Base-by-base conservation (phyloP, 2,888 invertebrate species). In the Electrophaes corylata region DNA sequence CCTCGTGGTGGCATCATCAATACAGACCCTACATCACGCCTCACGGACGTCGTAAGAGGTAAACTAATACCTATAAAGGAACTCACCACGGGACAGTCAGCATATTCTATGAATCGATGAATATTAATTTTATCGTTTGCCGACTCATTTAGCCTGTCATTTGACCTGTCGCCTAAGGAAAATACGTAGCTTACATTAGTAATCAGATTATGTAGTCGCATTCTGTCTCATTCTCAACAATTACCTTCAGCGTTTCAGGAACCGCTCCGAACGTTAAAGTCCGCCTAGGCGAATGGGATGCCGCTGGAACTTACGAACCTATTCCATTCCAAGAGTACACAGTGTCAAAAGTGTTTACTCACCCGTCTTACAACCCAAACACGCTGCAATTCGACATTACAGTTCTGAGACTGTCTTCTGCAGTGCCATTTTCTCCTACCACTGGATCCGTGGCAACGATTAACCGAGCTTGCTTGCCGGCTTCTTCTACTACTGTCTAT, bases 381-480 rank as follows among this genome's bases (percentile, higher is more conserved):
- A 96, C 96, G 63, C 90, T 98, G 41, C 94, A 95, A 66, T 96
- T 96, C 76, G 96, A 98, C 78, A 92, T 98, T 31, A 97, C 97
- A 1, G 92, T 98, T 0, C 79, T 98, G 23, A 92, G 94, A 57
- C 83, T 98, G n/a, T 86, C 93, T 66, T 73, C 90, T 0, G 74
- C 94, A 0, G 93, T 95, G 14, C 92, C 93, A 0, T 74, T 94
- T 5, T 79, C 86, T 0, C 88, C 91, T 0, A 61, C 67, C 18
- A 66, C 61, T n/a, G 92, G 93, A 0, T 81, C 93, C 5, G 90
- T 88, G 1, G 79, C 90, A 0, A 94, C 94, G 0, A 92, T 95
- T 12, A 93, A 93, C 61, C 93, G 94, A 20, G 92, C 93, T 6
- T 95, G 95, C 71, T 81, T 95, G 49, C 94, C 94, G 11, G 79